These are phyloP conservation scores for Hucho hucho DNA, from an alignment of 2,113 vertebrate genomes.

Conservation along the genomic window DNA sequence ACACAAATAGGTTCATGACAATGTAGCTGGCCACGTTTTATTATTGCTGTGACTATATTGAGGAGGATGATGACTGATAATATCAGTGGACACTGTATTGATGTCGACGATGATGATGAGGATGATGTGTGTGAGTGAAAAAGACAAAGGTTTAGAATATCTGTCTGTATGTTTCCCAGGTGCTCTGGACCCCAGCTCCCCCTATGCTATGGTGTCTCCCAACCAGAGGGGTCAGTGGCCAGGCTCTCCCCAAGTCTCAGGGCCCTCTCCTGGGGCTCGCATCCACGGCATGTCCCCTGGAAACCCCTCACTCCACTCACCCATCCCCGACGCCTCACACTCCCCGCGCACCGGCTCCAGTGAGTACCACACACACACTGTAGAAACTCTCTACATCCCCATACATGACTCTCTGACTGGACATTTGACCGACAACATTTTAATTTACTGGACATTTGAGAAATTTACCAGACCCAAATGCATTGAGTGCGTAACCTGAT, in stretches of 20 bases:
- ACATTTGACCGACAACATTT: too few relatives aligned
- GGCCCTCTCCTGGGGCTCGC: constrained; percentile 92
- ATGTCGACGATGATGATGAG: too few relatives aligned
- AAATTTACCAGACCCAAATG: too few relatives aligned
- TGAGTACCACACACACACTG: constrained; percentile 63
- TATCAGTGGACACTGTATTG: too few relatives aligned
- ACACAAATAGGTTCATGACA: background rate
- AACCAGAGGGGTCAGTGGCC: constrained; percentile 95
- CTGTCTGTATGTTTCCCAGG: constrained; percentile 66
- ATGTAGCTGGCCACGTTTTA: too few relatives aligned
- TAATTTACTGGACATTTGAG: too few relatives aligned
- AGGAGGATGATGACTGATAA: too few relatives aligned
- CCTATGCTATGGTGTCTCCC: constrained; percentile 96
- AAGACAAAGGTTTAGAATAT: background rate
- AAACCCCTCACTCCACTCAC: constrained; percentile 96
- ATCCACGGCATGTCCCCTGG: constrained; percentile 98
- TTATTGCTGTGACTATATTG: too few relatives aligned
- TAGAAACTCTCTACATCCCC: too few relatives aligned
- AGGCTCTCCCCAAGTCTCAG: constrained; percentile 93
- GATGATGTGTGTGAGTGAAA: too few relatives aligned
- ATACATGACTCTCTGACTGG: too few relatives aligned
- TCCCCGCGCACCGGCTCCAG: constrained; percentile 94
- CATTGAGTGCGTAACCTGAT: too few relatives aligned
- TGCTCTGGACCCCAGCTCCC: constrained; percentile 95
- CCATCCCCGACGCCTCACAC: constrained; percentile 92